Conservation (phyloP, 2,113 vertebrate species). For the Otis tarda region DNA sequence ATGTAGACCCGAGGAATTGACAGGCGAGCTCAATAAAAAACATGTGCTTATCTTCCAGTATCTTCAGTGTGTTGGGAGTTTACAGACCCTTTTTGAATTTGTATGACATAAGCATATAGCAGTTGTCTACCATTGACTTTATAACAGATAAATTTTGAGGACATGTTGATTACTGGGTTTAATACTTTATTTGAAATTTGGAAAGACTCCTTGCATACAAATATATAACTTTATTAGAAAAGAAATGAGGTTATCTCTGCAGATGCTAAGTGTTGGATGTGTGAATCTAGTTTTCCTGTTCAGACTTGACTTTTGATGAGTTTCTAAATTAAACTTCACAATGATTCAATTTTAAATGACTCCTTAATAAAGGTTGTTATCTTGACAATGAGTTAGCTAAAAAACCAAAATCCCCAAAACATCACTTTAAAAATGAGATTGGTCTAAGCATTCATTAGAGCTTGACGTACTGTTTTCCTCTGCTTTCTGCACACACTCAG, state of each 20-base stretch:
- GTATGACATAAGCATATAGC: not conserved
- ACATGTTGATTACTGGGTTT: not conserved
- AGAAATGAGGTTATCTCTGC: conserved; percentile 6
- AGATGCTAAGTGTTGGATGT: conserved; percentile 42
- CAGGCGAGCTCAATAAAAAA: not conserved
- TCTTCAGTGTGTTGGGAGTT: not conserved
- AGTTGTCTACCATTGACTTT: not conserved
- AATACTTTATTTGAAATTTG: not conserved
- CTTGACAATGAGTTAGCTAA: not conserved
- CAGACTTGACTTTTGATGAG: conserved; percentile 39
- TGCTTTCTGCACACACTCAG: not conserved
- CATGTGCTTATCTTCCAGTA: not conserved
- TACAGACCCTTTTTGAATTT: not conserved
- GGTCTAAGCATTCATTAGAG: not conserved
- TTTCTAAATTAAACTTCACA: conserved; percentile 55
- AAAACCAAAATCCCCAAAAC: not conserved
- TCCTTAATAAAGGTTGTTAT: conserved; percentile 31
- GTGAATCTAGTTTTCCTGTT: conserved; percentile 45
- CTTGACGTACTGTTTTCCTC: not conserved
- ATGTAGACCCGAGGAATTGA: not conserved
- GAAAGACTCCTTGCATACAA: conserved; percentile 17
- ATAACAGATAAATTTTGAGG: not conserved
- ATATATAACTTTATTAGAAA: conserved; percentile 40
- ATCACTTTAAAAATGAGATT: not conserved
- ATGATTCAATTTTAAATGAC: conserved; percentile 54